phyloP scores from a whole-genome alignment of 2,888 invertebrate genomes.

The Drosophila affinis region DNA sequence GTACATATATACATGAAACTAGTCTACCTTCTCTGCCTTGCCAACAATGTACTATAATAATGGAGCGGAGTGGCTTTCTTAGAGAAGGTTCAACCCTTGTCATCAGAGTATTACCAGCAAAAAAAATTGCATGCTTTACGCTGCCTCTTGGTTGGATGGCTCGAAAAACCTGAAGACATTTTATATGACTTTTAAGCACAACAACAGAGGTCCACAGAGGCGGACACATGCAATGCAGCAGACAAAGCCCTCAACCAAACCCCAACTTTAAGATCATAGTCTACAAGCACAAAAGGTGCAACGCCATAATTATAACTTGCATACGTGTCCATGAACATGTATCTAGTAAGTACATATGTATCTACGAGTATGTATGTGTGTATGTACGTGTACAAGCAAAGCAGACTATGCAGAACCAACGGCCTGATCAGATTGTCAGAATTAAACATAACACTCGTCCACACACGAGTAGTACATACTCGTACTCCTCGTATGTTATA shows the following conservation, averaged over 20 bases:
- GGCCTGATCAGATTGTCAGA: not conserved
- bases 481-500: too few relatives aligned
- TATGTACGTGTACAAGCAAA: not conserved
- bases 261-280: constrained; percentile 44
- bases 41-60: not conserved
- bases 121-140: not conserved
- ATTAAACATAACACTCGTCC: not conserved
- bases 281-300: constrained; percentile 48
- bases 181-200: constrained; percentile 21
- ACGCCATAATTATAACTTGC: constrained; percentile 60
- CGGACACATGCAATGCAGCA: constrained; percentile 25
- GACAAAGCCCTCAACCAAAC: constrained; percentile 8
- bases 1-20: not conserved
- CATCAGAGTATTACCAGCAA: not conserved
- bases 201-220: constrained; percentile 22
- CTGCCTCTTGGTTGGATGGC: not conserved
- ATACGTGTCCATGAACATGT: constrained; percentile 56
- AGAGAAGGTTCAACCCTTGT: not conserved
- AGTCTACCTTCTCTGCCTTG: not conserved
- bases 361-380: not conserved
- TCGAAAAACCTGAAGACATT: not conserved
- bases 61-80: not conserved
- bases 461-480: not conserved
- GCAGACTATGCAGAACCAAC: not conserved
- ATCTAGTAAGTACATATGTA: constrained; percentile 1